Base-by-base conservation (phyloP, 2,797 vertebrate genomes). In the Siniperca obscura region DNA sequence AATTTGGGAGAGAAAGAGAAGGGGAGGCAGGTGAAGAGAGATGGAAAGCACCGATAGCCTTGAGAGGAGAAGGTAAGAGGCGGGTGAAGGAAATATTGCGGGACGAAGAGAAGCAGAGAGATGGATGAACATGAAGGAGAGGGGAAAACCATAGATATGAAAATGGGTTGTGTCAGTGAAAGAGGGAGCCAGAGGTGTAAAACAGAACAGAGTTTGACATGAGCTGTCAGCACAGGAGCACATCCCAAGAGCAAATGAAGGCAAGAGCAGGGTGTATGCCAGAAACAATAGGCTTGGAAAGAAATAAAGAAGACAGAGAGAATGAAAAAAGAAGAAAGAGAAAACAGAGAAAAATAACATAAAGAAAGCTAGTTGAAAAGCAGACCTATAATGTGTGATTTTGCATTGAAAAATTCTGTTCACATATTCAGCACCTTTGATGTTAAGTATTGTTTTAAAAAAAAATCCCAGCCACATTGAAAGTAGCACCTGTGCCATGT, bases 121-220 rank as follows among this genome's bases (percentile, higher is more conserved):
- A 91, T 60, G 86, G 90, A 81, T 88, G 87, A 87, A 88, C 40
- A 53, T 67, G 81, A 75, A 86, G 73, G 70, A 74, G 74, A 84
- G 74, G 44, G 53, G 7, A 61, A 81, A 78, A 78, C 12, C 22
- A 82, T 13, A 88, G 88, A 92, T 91, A 93, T 90, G 90, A 89
- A 94, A 93, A 93, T 91, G 83, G 85, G 79, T 91, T 80, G 88
- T 80, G 91, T 92, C 90, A 85, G 85, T 82, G 84, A 90, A 88
- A 81, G 74, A 89, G 82, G 80, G 76, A 91, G 87, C 83, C 80
- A 78, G 83, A 73, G 78, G 78, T 89, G 90, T 91, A 77, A 84
- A 91, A 89, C 83, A 86, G 87, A 92, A 88, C 76, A 64, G 76
- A 90, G 80, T 91, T 88, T 95, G 93, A 93, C 91, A 81, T 78